Base-by-base conservation (phyloP, 2,113 vertebrate genomes). In the Syngnathoides biaculeatus region DNA sequence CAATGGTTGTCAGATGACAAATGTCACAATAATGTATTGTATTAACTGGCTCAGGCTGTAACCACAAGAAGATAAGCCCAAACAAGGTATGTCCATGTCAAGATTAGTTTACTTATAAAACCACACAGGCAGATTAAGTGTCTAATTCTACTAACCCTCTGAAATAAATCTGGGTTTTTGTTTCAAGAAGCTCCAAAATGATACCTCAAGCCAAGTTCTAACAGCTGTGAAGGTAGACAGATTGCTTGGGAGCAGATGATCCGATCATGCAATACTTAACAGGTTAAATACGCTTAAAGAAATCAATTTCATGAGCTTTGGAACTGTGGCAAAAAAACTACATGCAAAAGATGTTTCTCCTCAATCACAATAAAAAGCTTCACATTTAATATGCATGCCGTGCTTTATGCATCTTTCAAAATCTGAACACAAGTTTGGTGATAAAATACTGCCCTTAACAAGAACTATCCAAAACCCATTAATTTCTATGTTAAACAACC, bases 121-220 rank as follows among this genome's bases (percentile, higher is more conserved):
- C 86, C 86, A 91, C 89, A 88, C 91, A 95, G 88, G 90, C 90
- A 93, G 93, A 94, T 96, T 94, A 95, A 84, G 85, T 88, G 89
- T 91, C 91, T 94, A 95, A 96, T 92, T 92, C 92, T 86, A 62
- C 79, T 89, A 91, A 94, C 92, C 82, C 89, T 82, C 88, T 75
- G 90, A 92, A 93, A 91, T 73, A 92, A 92, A 93, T 93, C 90
- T 88, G 91, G 93, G 91, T 94, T 97, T 96, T 90, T 86, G 90
- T 60, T 67, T 78, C 60, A 42, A 79, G 72, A 74, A 79, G 88
- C 87, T 87, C 65, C 83, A 90, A 91, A 92, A 77, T 72, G 89
- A 67, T 66, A 74, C 82, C 84, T 74, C 79, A 85, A 90, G 89
- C 89, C 90, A 92, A 90, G 87, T 89, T 89, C 77, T 84, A 71